Conservation (phyloP, 2,888 invertebrate species). For the Oscheius onirici region DNA sequence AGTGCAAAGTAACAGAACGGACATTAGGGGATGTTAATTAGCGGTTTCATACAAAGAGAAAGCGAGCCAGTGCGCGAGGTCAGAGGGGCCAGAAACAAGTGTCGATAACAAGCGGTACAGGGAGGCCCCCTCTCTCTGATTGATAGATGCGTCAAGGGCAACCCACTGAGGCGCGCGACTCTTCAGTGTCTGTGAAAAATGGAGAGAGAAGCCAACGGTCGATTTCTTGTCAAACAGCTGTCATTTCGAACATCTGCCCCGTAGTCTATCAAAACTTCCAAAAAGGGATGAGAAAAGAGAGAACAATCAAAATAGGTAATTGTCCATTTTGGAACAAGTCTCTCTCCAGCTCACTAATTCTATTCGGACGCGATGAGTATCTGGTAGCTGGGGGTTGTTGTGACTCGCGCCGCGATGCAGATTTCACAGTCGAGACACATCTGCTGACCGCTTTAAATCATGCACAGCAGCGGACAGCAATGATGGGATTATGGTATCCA, state of each 20-base stretch:
- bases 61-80: slow-evolving; percentile 12
- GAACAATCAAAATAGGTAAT: background rate
- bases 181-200: background rate
- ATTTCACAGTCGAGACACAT: slow-evolving; percentile 25
- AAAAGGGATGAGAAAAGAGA: background rate
- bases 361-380: slow-evolving; percentile 2
- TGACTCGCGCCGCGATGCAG: slow-evolving; percentile 11
- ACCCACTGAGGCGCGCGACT: slow-evolving; percentile 11
- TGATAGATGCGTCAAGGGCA: slow-evolving; percentile 25
- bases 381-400: slow-evolving; percentile 2
- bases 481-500: slow-evolving; percentile 14
- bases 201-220: background rate
- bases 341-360: background rate
- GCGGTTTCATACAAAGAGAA: slow-evolving; percentile 7
- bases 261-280: background rate
- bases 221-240: background rate
- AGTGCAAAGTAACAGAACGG: background rate
- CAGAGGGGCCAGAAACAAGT: slow-evolving; percentile 30
- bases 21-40: background rate
- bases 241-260: background rate
- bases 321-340: background rate
- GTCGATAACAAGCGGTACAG: slow-evolving; percentile 34
- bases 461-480: slow-evolving; percentile 19
- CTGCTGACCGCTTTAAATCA: slow-evolving; percentile 28
- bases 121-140: slow-evolving; percentile 14